phyloP scores from a whole-genome alignment of 2,113 vertebrate species.

The Ginglymostoma cirratum region DNA sequence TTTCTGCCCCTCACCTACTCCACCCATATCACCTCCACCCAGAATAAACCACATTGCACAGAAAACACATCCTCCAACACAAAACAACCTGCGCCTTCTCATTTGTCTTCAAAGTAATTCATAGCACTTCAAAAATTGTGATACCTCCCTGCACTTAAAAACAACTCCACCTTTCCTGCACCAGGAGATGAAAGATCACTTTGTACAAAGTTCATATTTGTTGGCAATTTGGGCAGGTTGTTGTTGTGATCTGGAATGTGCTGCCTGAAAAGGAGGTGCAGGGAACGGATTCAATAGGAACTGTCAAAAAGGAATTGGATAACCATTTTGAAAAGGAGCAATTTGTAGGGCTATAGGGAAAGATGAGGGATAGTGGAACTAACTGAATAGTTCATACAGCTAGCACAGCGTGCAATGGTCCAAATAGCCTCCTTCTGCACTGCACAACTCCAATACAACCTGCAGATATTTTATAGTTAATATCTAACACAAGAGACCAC shows the following conservation, averaged over 20 bases:
- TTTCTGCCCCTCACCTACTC: not conserved
- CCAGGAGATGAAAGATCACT: not conserved
- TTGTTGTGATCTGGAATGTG: not conserved
- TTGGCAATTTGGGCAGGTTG: not conserved
- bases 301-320: not conserved
- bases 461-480: not conserved
- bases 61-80: not conserved
- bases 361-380: not conserved
- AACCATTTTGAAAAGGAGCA: not conserved
- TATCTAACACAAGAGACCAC: not conserved
- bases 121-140: not conserved
- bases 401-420: not conserved
- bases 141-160: not conserved
- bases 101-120: not conserved
- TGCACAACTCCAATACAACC: not conserved
- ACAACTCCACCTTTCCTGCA: slow-evolving; percentile 17
- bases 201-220: not conserved
- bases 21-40: not conserved
- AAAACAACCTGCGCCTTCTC: not conserved
- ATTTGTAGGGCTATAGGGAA: not conserved
- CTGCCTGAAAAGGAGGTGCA: not conserved
- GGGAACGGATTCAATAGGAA: not conserved
- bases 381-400: not conserved
- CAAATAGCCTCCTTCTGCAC: not conserved
- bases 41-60: not conserved